A percentile compares a stretch with the other conserved stretches of the same genome.
Conservation (phyloP, 2,113 vertebrate genomes). For the Acanthochromis polyacanthus region DNA sequence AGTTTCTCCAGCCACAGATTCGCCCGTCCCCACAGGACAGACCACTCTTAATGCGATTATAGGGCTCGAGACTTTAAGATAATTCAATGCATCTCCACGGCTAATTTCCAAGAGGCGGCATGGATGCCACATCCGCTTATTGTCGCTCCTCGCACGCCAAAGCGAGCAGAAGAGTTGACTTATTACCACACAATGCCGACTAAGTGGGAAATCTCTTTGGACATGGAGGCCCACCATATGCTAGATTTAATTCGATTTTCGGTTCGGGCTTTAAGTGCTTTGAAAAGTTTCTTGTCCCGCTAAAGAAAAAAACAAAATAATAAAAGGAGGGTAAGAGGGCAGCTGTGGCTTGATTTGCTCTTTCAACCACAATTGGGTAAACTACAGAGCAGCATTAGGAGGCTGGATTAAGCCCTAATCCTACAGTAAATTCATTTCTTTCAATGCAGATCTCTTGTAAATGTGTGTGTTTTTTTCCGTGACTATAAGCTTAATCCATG, state of each 20-base stretch:
- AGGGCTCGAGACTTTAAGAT: slow-evolving; percentile 78
- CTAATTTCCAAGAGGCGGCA: slow-evolving; percentile 74
- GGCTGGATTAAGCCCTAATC: slow-evolving; percentile 74
- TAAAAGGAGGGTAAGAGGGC: slow-evolving; percentile 59
- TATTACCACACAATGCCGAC: slow-evolving; percentile 81
- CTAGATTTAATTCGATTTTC: slow-evolving; percentile 85
- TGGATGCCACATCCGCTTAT: slow-evolving; percentile 77
- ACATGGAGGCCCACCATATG: slow-evolving; percentile 79
- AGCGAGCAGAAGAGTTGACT: slow-evolving; percentile 73
- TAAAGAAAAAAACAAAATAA: background rate
- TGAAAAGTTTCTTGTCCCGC: slow-evolving; percentile 72
- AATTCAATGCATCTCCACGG: slow-evolving; percentile 77
- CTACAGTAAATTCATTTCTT: slow-evolving; percentile 65
- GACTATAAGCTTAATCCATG: slow-evolving; percentile 48
- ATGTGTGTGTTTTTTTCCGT: slow-evolving; percentile 45
- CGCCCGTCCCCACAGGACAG: slow-evolving; percentile 69
- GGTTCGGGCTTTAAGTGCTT: slow-evolving; percentile 72
- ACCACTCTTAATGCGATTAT: slow-evolving; percentile 82
- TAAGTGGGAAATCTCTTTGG: slow-evolving; percentile 82
- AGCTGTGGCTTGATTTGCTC: slow-evolving; percentile 65
- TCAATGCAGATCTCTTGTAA: slow-evolving; percentile 69
- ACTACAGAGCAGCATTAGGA: slow-evolving; percentile 62
- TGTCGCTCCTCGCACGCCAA: slow-evolving; percentile 60
- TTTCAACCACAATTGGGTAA: slow-evolving; percentile 61
- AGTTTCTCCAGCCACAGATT: slow-evolving; percentile 48